Evolutionary conservation across 1,140 invertebrate genomes (phyloP).

Genomic region (Zaprionus kolodkinae): DNA sequence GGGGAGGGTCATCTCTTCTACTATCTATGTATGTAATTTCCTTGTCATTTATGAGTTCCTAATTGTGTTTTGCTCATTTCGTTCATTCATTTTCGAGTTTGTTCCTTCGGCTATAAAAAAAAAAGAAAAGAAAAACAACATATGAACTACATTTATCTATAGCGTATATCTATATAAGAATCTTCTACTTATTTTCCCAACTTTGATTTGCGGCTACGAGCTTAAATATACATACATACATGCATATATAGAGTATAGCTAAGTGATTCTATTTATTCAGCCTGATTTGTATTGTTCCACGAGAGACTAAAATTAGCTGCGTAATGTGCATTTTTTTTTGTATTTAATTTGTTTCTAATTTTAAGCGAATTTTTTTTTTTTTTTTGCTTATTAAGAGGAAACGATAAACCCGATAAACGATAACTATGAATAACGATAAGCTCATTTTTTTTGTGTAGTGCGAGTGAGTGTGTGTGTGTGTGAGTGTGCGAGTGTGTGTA

Average conservation of each 20-base stretch:
- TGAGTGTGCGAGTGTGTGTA: constrained; percentile 44
- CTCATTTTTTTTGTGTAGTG: constrained; percentile 51
- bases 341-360: constrained; percentile 55
- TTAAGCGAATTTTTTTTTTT: constrained; percentile 40
- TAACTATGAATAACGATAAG: constrained; percentile 50
- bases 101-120: constrained; percentile 10
- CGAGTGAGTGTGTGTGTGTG: constrained; percentile 18
- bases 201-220: constrained; percentile 51
- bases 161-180: background rate
- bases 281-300: constrained; percentile 53
- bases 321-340: constrained; percentile 51
- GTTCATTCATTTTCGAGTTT: background rate
- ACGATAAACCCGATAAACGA: constrained; percentile 49
- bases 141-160: background rate
- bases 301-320: constrained; percentile 77
- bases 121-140: background rate
- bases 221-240: constrained; percentile 44
- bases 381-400: constrained; percentile 56
- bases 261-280: constrained; percentile 76
- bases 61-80: constrained; percentile 44
- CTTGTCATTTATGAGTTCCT: constrained; percentile 56
- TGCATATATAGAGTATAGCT: constrained; percentile 32
- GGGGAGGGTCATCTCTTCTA: background rate
- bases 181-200: constrained; percentile 7
- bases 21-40: constrained; percentile 17